A percentile compares a stretch with the other conserved stretches of the same genome.
These are phyloP conservation scores for Heliconius sara DNA, from an alignment of 2,888 invertebrate genomes.

Conservation along the genomic window DNA sequence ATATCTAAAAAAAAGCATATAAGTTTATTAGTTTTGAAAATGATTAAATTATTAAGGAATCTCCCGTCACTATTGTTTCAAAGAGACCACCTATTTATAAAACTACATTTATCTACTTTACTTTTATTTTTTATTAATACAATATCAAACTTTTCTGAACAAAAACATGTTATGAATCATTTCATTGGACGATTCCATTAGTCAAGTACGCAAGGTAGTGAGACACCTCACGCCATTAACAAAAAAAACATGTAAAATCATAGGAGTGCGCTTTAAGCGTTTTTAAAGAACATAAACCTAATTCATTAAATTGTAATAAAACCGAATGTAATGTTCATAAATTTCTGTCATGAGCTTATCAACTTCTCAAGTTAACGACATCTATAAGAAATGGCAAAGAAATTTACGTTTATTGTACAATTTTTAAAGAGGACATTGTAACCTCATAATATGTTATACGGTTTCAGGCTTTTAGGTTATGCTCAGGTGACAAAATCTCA, in stretches of 20 bases:
- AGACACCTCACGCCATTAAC: neutral
- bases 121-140: neutral
- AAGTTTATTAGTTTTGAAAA: no score
- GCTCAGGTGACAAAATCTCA: slow-evolving; percentile 23
- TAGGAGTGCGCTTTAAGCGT: neutral
- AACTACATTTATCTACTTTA: neutral
- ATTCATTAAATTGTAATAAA: slow-evolving; percentile 9
- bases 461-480: neutral
- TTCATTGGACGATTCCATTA: neutral
- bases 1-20: neutral
- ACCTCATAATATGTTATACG: neutral
- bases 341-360: neutral
- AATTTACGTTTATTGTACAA: neutral
- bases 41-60: no score
- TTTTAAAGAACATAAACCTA: neutral
- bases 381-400: neutral
- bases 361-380: neutral
- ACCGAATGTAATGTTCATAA: slow-evolving; percentile 3
- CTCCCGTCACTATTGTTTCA: no score
- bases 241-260: neutral
- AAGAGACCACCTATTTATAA: neutral
- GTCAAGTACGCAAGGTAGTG: no score
- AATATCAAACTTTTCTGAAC: neutral
- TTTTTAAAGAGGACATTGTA: neutral
- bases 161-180: no score